Evolutionary conservation across 64 coral and sea anemone species (phyloP), one percentile per base, ranked within the genome.

Genomic region (Dendronephthya gigantea): DNA sequence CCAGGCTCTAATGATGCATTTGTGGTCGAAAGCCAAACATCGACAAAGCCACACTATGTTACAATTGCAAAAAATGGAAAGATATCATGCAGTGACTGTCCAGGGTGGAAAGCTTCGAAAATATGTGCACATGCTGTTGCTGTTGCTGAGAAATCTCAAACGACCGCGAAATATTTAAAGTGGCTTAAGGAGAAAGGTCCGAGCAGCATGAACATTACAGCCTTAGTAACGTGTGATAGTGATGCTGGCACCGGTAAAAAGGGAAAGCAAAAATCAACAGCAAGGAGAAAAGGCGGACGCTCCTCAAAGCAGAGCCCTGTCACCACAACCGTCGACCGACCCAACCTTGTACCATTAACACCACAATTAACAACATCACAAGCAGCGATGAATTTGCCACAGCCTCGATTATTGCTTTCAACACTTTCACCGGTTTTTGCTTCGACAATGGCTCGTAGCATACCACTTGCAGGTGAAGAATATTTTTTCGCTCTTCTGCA

Each of bases 51-150:
- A 0, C 68, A 74, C 25, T 74, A 30, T 74, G 0, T 0, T 19
- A 27, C n/a, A 13, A 74, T 74, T 30, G 13, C n/a, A 74, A 74
- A 74, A 74, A 74, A 74, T 74, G 68, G n/a, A n/a, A n/a, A n/a
- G n/a, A n/a, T n/a, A n/a, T n/a, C n/a, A n/a, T n/a, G n/a, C n/a
- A n/a, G n/a, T n/a, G n/a, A n/a, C n/a, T n/a, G n/a, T n/a, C n/a
- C 0, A 74, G 32, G 2, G 68, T 74, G 32, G n/a, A 74, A 74
- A 35, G n/a, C 68, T 30, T 27, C 9, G 12, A 74, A 2, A 27
- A 27, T 74, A 30, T 74, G 68, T 74, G n/a, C 68, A 27, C 0
- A 74, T 74, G 50, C 50, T 52, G 50, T 74, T 30, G 68, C 68
- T 30, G 68, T 30, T 28, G 68, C 68, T 1, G 68, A 74, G 68